phyloP scores from a whole-genome alignment of 1,140 invertebrate genomes.

The Drosophila insularis region DNA sequence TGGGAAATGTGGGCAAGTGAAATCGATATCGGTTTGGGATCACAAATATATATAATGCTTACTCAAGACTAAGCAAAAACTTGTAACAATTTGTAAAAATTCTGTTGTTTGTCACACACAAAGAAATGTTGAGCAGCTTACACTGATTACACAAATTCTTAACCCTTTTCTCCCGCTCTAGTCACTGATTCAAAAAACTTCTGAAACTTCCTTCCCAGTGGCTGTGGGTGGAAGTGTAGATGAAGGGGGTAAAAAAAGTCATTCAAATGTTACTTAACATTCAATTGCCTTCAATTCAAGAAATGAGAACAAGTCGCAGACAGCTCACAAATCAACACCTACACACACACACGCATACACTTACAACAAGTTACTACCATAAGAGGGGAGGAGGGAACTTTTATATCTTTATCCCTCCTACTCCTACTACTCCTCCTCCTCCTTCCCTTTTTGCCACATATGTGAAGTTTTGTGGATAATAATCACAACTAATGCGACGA shows the following conservation, averaged over 20 bases:
- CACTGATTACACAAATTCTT: conserved; percentile 52
- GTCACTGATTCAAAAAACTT: background rate
- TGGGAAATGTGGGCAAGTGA: conserved; percentile 49
- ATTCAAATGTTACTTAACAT: conserved; percentile 64
- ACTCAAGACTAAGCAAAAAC: background rate
- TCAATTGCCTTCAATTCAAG: conserved; percentile 68
- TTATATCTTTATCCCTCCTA: conserved; percentile 24
- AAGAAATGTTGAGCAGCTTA: conserved; percentile 40
- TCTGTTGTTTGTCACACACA: conserved; percentile 3
- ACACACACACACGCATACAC: conserved; percentile 46
- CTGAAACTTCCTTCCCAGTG: background rate
- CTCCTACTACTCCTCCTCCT: background rate
- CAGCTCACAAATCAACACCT: conserved; percentile 74
- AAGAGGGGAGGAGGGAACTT: background rate
- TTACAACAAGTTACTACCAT: conserved; percentile 16
- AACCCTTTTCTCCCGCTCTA: background rate
- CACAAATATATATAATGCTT: background rate
- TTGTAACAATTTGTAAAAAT: background rate
- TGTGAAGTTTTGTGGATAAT: conserved; percentile 54
- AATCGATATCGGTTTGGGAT: conserved; percentile 1
- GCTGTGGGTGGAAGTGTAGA: no score
- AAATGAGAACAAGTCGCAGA: conserved; percentile 42
- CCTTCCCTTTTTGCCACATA: conserved; percentile 12
- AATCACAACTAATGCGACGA: conserved; percentile 74
- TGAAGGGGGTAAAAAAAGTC: conserved; percentile 29